phyloP scores from a whole-genome alignment of 2,113 vertebrate species.

The Rhea pennata region DNA sequence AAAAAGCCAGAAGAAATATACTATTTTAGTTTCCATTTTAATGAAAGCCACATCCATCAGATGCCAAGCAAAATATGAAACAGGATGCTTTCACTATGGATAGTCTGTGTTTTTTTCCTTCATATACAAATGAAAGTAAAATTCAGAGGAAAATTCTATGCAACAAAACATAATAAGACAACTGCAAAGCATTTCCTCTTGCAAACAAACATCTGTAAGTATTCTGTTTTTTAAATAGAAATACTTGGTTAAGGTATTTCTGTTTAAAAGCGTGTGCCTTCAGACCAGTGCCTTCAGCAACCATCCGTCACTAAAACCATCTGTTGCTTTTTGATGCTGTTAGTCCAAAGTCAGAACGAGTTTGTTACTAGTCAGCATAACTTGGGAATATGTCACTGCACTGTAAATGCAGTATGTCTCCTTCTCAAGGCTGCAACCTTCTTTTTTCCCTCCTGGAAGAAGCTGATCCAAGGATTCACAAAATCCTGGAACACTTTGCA shows the following conservation, averaged over 20 bases:
- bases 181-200: neutral
- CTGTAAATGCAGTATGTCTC: accelerated
- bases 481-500: neutral
- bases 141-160: neutral
- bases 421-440: neutral
- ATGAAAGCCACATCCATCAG: neutral
- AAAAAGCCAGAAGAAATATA: neutral
- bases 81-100: neutral
- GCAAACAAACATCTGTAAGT: neutral
- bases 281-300: neutral
- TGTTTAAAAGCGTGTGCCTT: neutral
- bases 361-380: neutral
- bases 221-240: neutral
- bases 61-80: neutral
- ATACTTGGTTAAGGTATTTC: neutral
- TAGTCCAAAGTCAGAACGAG: neutral
- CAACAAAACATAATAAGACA: neutral
- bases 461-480: neutral
- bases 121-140: neutral
- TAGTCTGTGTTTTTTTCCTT: neutral
- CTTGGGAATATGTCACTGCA: neutral
- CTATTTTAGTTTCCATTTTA: neutral
- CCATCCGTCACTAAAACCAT: neutral
- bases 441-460: neutral
- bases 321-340: neutral